Evolutionary conservation across 2,113 vertebrate genomes (phyloP).

Genomic region (Hypocryptadius cinnamomeus): DNA sequence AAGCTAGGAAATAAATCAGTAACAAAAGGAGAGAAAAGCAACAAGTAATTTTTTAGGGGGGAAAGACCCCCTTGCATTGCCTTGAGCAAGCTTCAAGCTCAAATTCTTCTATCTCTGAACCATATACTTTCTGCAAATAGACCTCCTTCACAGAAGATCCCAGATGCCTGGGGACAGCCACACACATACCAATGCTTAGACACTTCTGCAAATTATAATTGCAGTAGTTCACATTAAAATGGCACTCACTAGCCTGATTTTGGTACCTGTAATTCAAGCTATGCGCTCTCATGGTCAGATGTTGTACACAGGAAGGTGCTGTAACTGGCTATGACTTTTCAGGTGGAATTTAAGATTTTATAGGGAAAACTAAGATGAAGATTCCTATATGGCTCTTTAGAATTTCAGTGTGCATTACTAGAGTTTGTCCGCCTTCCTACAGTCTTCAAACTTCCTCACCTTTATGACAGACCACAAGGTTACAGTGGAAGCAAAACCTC

Average conservation of each 20-base stretch:
- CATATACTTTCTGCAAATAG: background rate
- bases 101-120: background rate
- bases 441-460: background rate
- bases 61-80: background rate
- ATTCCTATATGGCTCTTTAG: background rate
- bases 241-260: background rate
- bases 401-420: background rate
- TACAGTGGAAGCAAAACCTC: background rate
- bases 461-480: background rate
- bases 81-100: background rate
- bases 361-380: background rate
- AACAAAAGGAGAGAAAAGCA: background rate
- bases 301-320: background rate
- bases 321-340: background rate
- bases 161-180: background rate
- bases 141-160: background rate
- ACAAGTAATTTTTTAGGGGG: background rate
- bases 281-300: too few species aligned
- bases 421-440: background rate
- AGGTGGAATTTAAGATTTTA: background rate
- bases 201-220: background rate
- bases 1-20: background rate
- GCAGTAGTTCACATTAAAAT: background rate
- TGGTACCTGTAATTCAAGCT: background rate
- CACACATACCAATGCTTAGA: background rate